phyloP scores from a whole-genome alignment of 2,888 invertebrate genomes.

The Linhomoeus sp. region DNA sequence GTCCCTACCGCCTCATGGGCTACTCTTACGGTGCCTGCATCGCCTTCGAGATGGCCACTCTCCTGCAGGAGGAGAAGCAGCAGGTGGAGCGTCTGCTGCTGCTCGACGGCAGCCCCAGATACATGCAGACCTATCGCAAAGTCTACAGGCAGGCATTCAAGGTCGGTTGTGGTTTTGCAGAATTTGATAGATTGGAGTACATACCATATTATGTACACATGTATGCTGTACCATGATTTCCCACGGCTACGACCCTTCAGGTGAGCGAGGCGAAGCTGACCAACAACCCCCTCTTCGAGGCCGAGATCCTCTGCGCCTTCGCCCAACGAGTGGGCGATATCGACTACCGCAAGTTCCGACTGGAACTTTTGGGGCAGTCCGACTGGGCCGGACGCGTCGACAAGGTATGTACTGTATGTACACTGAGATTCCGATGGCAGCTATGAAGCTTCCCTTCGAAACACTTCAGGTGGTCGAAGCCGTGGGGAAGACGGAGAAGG shows the following conservation, averaged over 20 bases:
- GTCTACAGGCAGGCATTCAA: conserved; percentile 25
- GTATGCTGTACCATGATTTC: too few relatives aligned
- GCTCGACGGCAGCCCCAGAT: conserved; percentile 49
- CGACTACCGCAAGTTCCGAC: conserved; percentile 42
- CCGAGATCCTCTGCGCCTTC: conserved; percentile 55
- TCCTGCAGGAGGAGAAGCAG: conserved; percentile 41
- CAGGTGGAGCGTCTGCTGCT: conserved; percentile 42
- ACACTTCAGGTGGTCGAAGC: conserved; percentile 41
- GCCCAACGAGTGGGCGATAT: conserved; percentile 51
- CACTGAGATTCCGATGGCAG: too few relatives aligned
- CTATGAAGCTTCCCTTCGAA: too few relatives aligned
- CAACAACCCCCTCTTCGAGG: conserved; percentile 28
- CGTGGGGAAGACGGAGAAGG: conserved; percentile 40
- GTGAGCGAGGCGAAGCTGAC: conserved; percentile 25
- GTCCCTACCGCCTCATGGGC: conserved; percentile 67
- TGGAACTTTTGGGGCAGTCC: conserved; percentile 41
- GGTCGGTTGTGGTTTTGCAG: conserved; percentile 22
- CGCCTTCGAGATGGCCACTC: conserved; percentile 76
- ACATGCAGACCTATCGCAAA: conserved; percentile 25
- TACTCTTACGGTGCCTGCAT: too few relatives aligned
- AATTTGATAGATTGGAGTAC: too few relatives aligned
- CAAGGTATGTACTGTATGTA: too few relatives aligned
- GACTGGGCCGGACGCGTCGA: conserved; percentile 43
- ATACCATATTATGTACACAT: too few relatives aligned
- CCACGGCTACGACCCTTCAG: too few relatives aligned